Percentiles rank a stretch among this genome's conserved stretches.
Evolutionary conservation across 2,797 vertebrate species (phyloP).

Genomic region (Ataeniobius toweri): DNA sequence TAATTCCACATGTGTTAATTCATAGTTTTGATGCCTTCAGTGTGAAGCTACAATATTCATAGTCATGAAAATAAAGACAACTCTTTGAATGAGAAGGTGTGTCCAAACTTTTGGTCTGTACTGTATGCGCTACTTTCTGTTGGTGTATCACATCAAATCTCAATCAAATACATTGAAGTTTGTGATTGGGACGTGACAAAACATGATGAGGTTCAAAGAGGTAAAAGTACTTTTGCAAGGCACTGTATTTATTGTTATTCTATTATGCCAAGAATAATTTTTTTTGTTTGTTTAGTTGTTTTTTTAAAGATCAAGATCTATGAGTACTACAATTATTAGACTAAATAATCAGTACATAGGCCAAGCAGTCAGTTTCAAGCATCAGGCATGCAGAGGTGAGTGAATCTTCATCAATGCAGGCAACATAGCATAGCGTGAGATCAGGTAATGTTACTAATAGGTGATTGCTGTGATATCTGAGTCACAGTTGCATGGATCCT

Average conservation of each 20-base stretch:
- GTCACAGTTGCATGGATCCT: background rate
- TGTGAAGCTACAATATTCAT: too few relatives aligned
- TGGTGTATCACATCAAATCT: too few relatives aligned
- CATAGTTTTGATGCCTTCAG: too few relatives aligned
- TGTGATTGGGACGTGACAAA: background rate
- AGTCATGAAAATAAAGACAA: too few relatives aligned
- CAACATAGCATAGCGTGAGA: background rate
- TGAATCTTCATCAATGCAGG: background rate
- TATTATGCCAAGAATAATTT: background rate
- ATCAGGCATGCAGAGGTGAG: background rate
- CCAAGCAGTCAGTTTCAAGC: background rate
- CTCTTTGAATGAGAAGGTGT: too few relatives aligned
- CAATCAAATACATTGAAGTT: too few relatives aligned
- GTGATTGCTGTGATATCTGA: background rate
- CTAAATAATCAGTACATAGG: background rate
- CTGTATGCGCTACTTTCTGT: too few relatives aligned
- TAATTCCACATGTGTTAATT: too few relatives aligned
- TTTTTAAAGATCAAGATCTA: background rate
- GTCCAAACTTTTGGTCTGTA: too few relatives aligned
- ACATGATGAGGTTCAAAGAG: background rate
- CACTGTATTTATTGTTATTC: background rate
- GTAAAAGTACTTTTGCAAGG: background rate
- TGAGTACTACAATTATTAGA: background rate
- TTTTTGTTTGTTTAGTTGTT: background rate
- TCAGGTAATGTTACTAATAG: background rate